Evolutionary conservation across 2,888 invertebrate genomes (phyloP).

Genomic region (Amphiduros pacificus): DNA sequence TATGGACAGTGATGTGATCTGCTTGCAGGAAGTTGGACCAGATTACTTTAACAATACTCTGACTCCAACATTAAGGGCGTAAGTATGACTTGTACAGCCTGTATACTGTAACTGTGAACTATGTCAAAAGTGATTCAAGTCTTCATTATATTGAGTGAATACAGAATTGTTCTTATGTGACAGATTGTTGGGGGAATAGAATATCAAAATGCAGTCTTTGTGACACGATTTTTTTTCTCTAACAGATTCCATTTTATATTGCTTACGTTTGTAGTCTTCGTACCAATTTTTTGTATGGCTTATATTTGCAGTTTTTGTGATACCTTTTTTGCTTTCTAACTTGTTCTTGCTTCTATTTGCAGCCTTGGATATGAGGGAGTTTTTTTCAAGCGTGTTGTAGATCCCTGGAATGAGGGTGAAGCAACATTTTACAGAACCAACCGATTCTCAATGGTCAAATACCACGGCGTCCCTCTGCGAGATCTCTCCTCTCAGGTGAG

Average conservation of each 20-base stretch:
- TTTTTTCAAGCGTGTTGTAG: conserved; percentile 32
- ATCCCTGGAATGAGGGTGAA: conserved; percentile 49
- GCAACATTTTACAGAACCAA: conserved; percentile 53
- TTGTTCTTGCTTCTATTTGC: conserved; percentile 1
- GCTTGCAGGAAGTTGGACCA: conserved; percentile 55
- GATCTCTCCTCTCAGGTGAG: conserved; percentile 45
- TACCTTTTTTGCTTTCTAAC: neutral
- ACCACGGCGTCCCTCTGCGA: conserved; percentile 34
- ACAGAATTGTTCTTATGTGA: too few relatives aligned
- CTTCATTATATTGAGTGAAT: too few relatives aligned
- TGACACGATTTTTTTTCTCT: too few relatives aligned
- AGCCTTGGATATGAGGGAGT: conserved; percentile 39
- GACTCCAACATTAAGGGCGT: conserved; percentile 42
- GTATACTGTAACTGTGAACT: too few relatives aligned
- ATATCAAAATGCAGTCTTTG: too few relatives aligned
- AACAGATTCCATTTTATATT: too few relatives aligned
- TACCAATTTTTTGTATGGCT: neutral
- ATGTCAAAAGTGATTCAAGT: too few relatives aligned
- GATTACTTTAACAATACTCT: conserved; percentile 39
- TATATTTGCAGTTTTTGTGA: neutral
- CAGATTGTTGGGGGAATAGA: too few relatives aligned
- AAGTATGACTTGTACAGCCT: too few relatives aligned
- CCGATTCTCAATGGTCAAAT: conserved; percentile 40
- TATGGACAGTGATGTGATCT: conserved; percentile 54
- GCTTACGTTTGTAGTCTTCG: too few relatives aligned